Conservation (phyloP, 2,113 vertebrate species). For the Myocastor coypus region DNA sequence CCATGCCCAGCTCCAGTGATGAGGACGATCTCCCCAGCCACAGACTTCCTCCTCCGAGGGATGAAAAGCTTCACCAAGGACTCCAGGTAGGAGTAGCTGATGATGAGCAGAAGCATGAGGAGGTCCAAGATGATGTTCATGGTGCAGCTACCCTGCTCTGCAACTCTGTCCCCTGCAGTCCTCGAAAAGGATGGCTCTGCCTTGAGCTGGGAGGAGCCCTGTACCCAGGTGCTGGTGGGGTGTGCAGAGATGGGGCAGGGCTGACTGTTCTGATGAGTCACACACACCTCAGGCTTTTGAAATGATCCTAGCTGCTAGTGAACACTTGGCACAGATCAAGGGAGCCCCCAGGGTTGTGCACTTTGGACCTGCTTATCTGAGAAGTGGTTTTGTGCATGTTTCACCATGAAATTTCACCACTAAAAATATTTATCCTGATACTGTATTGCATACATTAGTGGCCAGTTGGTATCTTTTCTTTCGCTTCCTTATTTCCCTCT, state of each 20-base stretch:
- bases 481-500: not conserved
- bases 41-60: slow-evolving; percentile 81
- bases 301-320: not conserved
- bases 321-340: not conserved
- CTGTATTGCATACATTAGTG: not conserved
- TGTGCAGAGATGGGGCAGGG: not conserved
- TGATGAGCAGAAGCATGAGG: slow-evolving; percentile 53
- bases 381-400: not conserved
- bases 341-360: not conserved
- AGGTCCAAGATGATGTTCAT: slow-evolving; percentile 70
- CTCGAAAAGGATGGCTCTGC: not conserved
- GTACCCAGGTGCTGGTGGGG: not conserved
- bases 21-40: slow-evolving; percentile 86
- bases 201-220: not conserved
- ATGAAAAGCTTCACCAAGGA: slow-evolving; percentile 84
- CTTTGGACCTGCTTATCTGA: slow-evolving; percentile 43
- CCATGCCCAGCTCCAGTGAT: slow-evolving; percentile 86
- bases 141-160: not conserved
- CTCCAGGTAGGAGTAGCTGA: slow-evolving; percentile 74
- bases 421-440: not conserved
- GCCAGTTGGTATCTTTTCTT: not conserved
- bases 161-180: not conserved
- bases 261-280: not conserved
- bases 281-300: not conserved
- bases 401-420: not conserved